Percentiles rank a stretch among this genome's conserved stretches.
These are phyloP conservation scores for Sprattus sprattus DNA, from an alignment of 2,113 vertebrate genomes.

Conservation along the genomic window DNA sequence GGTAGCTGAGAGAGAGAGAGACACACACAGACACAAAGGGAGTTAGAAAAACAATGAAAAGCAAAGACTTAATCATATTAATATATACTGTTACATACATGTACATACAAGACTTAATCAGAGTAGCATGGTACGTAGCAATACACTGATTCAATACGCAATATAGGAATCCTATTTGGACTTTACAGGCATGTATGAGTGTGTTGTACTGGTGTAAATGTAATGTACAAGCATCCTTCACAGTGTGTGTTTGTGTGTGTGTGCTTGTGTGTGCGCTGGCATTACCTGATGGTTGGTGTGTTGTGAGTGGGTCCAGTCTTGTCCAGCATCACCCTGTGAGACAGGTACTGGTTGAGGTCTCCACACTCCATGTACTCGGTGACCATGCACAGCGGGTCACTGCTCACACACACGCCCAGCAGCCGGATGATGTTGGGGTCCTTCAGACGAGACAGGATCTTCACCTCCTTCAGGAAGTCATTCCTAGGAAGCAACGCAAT, in stretches of 20 bases:
- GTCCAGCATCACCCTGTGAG: constrained; percentile 79
- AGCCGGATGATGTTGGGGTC: constrained; percentile 92
- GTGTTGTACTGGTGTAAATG: neutral
- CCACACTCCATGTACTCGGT: constrained; percentile 95
- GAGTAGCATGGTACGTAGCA: too few relatives aligned
- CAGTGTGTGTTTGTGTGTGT: neutral
- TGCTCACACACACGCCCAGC: constrained; percentile 87
- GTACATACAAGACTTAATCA: neutral
- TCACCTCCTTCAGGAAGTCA: constrained; percentile 90
- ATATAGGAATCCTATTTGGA: too few relatives aligned
- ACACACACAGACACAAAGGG: neutral
- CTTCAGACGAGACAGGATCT: constrained; percentile 88
- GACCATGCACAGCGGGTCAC: constrained; percentile 88
- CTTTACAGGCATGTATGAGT: neutral
- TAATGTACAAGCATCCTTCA: too few relatives aligned
- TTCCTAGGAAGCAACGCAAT: constrained; percentile 53
- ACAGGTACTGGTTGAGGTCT: constrained; percentile 90
- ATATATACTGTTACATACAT: neutral
- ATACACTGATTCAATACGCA: too few relatives aligned
- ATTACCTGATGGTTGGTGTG: constrained; percentile 80
- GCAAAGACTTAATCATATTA: neutral
- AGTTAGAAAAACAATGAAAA: neutral
- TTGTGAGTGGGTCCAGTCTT: constrained; percentile 71
- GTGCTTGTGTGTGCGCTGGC: neutral
- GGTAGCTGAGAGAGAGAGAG: constrained; percentile 69